These are phyloP conservation scores for Rhinogobio ventralis DNA, from an alignment of 2,797 vertebrate species.

Conservation along the genomic window DNA sequence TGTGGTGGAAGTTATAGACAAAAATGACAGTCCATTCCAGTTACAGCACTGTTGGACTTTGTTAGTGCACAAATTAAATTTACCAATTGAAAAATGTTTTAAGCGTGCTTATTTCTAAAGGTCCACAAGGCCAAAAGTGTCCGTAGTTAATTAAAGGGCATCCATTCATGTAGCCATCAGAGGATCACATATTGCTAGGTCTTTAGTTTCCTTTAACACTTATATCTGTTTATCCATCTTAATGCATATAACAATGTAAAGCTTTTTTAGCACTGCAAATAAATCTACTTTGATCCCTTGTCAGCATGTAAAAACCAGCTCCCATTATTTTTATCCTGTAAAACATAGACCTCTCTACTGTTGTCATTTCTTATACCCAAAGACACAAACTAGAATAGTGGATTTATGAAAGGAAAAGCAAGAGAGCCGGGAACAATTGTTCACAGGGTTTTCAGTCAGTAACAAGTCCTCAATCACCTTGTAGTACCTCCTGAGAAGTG, in stretches of 20 bases:
- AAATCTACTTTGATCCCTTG: not conserved
- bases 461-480: conserved; percentile 5
- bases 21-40: no score
- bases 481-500: not conserved
- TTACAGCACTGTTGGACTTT: not conserved
- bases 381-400: not conserved
- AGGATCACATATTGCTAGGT: not conserved
- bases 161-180: not conserved
- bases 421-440: not conserved
- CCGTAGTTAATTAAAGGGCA: not conserved
- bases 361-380: not conserved
- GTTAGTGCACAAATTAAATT: not conserved
- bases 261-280: not conserved
- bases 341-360: not conserved
- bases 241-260: not conserved
- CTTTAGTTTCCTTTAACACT: not conserved
- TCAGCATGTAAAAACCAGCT: not conserved
- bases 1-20: not conserved
- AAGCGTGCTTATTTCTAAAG: not conserved
- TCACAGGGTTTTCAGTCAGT: not conserved
- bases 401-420: not conserved
- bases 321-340: not conserved
- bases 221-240: not conserved
- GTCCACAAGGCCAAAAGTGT: not conserved
- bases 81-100: no score